phyloP scores from a whole-genome alignment of 1,140 invertebrate genomes.

The Lepidostoma basale region DNA sequence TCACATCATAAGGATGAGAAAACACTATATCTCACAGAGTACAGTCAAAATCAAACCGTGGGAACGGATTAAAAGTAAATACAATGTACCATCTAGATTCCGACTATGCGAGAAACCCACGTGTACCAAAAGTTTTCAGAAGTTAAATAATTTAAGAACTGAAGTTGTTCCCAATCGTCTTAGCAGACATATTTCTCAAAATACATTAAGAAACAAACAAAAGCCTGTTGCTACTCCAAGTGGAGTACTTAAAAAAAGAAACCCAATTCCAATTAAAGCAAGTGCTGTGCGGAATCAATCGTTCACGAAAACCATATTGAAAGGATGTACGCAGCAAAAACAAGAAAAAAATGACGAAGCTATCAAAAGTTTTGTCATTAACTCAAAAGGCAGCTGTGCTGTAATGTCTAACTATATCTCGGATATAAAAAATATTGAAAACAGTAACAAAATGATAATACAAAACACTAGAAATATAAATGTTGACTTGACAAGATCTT shows the following conservation, averaged over 20 bases:
- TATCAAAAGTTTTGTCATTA: background rate
- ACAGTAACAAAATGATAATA: background rate
- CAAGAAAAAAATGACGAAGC: background rate
- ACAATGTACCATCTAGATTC: constrained; percentile 8
- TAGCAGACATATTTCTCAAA: background rate
- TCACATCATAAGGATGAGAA: constrained; percentile 6
- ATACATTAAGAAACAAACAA: background rate
- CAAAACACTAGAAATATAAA: background rate
- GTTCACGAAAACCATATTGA: background rate
- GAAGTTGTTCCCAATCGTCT: background rate
- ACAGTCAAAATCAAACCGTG: background rate
- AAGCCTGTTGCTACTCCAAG: background rate
- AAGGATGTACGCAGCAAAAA: background rate
- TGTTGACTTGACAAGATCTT: background rate
- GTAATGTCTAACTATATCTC: too few species aligned
- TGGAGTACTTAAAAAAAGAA: background rate
- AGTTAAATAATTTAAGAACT: background rate
- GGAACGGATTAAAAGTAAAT: background rate
- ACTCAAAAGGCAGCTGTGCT: too few species aligned
- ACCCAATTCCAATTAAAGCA: background rate
- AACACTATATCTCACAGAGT: background rate
- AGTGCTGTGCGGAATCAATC: background rate
- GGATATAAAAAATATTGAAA: too few species aligned
- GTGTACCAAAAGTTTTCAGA: background rate
- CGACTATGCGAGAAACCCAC: background rate